Evolutionary conservation across 2,888 invertebrate species (phyloP).

Genomic region (Dascillus cervinus): DNA sequence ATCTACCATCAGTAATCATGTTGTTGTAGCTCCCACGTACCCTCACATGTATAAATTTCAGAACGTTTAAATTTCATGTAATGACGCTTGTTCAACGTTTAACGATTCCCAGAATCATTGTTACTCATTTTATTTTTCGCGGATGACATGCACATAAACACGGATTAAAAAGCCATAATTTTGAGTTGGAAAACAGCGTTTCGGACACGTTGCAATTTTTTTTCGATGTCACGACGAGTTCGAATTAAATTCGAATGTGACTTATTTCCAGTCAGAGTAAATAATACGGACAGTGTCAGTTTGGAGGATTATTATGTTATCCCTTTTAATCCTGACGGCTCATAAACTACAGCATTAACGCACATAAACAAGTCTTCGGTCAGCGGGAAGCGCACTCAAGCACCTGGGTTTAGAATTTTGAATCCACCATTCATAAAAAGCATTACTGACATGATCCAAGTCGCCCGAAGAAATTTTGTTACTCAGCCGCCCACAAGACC

Average conservation of each 20-base stretch:
- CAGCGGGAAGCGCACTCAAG: conserved; percentile 18
- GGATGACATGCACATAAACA: no score
- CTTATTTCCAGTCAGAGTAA: conserved; percentile 20
- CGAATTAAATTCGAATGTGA: conserved; percentile 21
- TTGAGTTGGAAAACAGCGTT: no score
- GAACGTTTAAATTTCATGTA: conserved; percentile 26
- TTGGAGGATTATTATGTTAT: conserved; percentile 27
- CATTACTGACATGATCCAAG: conserved; percentile 10
- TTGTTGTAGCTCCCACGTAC: conserved; percentile 22
- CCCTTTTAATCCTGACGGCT: conserved; percentile 24
- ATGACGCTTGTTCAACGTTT: conserved; percentile 22
- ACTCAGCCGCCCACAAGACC: conserved; percentile 10
- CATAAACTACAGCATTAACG: conserved; percentile 26
- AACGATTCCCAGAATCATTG: conserved; percentile 10
- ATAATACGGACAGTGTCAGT: conserved; percentile 20
- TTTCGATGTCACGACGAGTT: no score
- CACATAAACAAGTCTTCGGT: conserved; percentile 24
- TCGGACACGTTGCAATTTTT: no score
- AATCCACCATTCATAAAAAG: conserved; percentile 18
- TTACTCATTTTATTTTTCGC: conserved; percentile 12
- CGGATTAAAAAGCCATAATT: no score
- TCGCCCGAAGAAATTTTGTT: conserved; percentile 9
- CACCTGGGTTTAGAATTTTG: conserved; percentile 10
- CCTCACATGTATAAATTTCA: conserved; percentile 24
- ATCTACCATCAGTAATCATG: conserved; percentile 15